These are phyloP conservation scores for Dione juno DNA, from an alignment of 2,888 invertebrate genomes.

Conservation along the genomic window DNA sequence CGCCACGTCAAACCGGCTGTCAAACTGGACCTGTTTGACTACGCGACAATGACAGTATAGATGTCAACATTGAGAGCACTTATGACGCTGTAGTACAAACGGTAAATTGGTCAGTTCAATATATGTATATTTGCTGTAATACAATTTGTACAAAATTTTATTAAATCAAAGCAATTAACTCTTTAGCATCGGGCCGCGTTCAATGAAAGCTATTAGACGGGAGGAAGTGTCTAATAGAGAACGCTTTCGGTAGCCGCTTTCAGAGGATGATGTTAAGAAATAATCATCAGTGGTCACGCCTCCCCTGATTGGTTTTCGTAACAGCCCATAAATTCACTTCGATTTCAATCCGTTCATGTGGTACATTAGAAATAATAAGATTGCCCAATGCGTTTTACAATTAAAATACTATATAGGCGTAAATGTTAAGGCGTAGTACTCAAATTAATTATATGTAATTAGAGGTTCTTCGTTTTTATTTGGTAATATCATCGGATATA, in stretches of 20 bases:
- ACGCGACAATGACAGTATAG: conserved; percentile 58
- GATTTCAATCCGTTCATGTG: conserved; percentile 61
- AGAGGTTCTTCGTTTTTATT: conserved; percentile 58
- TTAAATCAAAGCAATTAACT: conserved; percentile 64
- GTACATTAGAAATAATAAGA: conserved; percentile 68
- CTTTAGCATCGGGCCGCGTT: conserved; percentile 60
- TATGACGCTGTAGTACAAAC: conserved; percentile 6
- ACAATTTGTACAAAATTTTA: conserved; percentile 41
- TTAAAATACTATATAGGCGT: conserved; percentile 56
- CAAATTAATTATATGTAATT: conserved; percentile 61
- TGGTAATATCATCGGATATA: conserved; percentile 53
- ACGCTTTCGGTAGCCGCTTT: conserved; percentile 68
- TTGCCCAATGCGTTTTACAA: conserved; percentile 52
- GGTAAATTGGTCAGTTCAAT: background rate
- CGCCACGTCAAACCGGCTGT: conserved; percentile 59
- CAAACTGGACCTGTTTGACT: conserved; percentile 45
- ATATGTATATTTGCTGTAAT: background rate
- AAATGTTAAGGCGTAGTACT: conserved; percentile 48
- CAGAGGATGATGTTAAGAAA: conserved; percentile 79
- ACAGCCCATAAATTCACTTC: conserved; percentile 72
- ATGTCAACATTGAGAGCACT: conserved; percentile 54
- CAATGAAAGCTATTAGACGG: conserved; percentile 64
- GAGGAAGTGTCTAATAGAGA: conserved; percentile 68
- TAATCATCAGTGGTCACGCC: conserved; percentile 78
- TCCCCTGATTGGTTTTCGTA: conserved; percentile 79